phyloP scores from a whole-genome alignment of 2,888 invertebrate species.

The Ephialtes manifestator region DNA sequence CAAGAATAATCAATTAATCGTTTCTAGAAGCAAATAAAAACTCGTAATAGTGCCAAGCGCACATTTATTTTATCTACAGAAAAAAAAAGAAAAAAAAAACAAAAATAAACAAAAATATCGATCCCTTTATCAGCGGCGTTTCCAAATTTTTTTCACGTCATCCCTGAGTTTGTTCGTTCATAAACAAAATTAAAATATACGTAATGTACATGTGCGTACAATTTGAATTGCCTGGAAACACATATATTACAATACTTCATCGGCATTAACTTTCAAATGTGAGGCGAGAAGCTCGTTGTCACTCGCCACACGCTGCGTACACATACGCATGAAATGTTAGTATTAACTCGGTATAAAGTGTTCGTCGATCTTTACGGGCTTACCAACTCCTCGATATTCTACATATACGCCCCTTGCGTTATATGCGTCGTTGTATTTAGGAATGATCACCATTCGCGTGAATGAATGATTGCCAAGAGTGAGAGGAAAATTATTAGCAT shows the following conservation, averaged over 20 bases:
- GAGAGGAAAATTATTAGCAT: constrained; percentile 25
- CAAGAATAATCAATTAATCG: neutral
- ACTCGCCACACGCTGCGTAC: neutral
- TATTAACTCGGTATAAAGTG: neutral
- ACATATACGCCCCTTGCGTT: neutral
- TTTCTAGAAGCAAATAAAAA: neutral
- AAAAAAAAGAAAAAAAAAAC: no score
- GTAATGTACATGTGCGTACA: neutral
- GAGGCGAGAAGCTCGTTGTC: constrained; percentile 20
- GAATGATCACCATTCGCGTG: constrained; percentile 36
- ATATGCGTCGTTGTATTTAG: neutral
- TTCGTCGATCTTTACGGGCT: neutral
- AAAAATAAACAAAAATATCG: neutral
- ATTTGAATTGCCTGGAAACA: neutral
- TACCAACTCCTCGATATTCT: neutral
- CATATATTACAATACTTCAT: neutral
- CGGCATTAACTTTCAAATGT: constrained; percentile 35
- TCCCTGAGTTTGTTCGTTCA: neutral
- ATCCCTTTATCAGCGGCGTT: no score
- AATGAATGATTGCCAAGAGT: constrained; percentile 51
- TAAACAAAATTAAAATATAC: neutral
- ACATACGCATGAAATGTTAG: neutral
- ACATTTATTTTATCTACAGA: neutral
- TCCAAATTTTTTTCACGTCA: neutral
- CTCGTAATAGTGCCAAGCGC: no score